A percentile compares a stretch with the other conserved stretches of the same genome.
Conservation (phyloP, 1,140 invertebrate genomes). For the Acromyrmex charruanus region DNA sequence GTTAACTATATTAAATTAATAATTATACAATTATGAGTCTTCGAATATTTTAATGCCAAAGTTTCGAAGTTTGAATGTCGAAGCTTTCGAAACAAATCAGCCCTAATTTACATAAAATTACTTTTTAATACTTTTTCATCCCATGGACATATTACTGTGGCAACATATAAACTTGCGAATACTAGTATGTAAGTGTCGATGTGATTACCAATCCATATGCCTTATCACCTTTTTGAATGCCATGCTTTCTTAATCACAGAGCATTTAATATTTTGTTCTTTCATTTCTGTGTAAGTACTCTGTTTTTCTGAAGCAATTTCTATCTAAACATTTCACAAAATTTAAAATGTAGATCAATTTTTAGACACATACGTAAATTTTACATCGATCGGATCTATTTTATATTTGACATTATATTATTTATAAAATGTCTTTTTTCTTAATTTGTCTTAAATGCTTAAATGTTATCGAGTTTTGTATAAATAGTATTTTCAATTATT, state of each 20-base stretch:
- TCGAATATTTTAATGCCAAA: too few species aligned
- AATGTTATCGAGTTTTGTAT: background rate
- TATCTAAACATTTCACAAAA: slow-evolving; percentile 20
- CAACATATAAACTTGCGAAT: slow-evolving; percentile 84
- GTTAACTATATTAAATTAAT: too few species aligned
- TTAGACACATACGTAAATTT: background rate
- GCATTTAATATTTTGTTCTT: slow-evolving; percentile 45
- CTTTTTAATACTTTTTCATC: slow-evolving; percentile 57
- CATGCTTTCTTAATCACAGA: slow-evolving; percentile 68
- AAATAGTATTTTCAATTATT: background rate
- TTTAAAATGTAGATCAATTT: background rate
- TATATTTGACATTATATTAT: background rate
- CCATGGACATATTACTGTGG: slow-evolving; percentile 75
- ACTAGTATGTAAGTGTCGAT: slow-evolving; percentile 84
- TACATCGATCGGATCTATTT: background rate
- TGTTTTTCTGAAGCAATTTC: slow-evolving; percentile 9
- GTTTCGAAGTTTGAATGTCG: too few species aligned
- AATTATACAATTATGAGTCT: too few species aligned
- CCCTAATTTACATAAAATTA: slow-evolving; percentile 7
- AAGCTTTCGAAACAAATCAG: too few species aligned
- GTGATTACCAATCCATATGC: slow-evolving; percentile 73
- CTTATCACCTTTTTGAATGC: slow-evolving; percentile 83
- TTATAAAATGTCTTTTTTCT: background rate
- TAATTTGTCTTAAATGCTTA: background rate
- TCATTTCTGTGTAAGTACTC: slow-evolving; percentile 43